These are phyloP conservation scores for Volucella inanis DNA, from an alignment of 2,888 invertebrate genomes.

Conservation along the genomic window DNA sequence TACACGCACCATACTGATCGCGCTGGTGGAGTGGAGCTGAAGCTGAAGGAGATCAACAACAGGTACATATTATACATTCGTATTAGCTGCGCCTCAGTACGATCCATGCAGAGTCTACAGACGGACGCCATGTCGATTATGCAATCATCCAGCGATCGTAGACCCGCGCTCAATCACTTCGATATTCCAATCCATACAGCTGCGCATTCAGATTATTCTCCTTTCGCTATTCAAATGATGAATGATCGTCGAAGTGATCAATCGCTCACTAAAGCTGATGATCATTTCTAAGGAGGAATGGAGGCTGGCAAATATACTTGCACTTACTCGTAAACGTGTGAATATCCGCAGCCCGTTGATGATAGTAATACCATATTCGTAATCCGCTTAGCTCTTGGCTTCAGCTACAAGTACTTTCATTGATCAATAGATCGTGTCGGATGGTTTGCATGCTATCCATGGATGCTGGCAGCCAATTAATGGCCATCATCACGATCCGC, in stretches of 20 bases:
- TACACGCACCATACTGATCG: conserved; percentile 18
- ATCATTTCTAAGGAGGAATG: conserved; percentile 46
- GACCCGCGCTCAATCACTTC: background rate
- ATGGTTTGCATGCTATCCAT: conserved; percentile 34
- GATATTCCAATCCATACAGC: conserved; percentile 65
- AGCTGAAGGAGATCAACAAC: conserved; percentile 40
- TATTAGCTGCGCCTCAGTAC: conserved; percentile 23
- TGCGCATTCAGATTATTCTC: conserved; percentile 59
- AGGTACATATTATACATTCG: background rate
- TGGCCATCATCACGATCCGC: conserved; percentile 62
- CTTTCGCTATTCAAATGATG: conserved; percentile 70
- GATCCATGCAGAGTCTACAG: conserved; percentile 37
- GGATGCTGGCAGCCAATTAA: conserved; percentile 58
- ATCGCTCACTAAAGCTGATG: conserved; percentile 57
- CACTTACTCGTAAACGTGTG: conserved; percentile 23
- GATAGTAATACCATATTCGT: conserved; percentile 67
- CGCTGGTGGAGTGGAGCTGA: background rate
- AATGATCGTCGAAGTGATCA: conserved; percentile 66
- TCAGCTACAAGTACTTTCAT: conserved; percentile 58
- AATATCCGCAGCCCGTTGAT: conserved; percentile 57
- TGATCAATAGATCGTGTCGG: conserved; percentile 71
- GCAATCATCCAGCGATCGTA: conserved; percentile 38
- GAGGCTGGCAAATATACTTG: no score
- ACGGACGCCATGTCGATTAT: conserved; percentile 44
- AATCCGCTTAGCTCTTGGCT: conserved; percentile 44